phyloP scores from a whole-genome alignment of 2,888 invertebrate species.

The Drosophila mulleri region DNA sequence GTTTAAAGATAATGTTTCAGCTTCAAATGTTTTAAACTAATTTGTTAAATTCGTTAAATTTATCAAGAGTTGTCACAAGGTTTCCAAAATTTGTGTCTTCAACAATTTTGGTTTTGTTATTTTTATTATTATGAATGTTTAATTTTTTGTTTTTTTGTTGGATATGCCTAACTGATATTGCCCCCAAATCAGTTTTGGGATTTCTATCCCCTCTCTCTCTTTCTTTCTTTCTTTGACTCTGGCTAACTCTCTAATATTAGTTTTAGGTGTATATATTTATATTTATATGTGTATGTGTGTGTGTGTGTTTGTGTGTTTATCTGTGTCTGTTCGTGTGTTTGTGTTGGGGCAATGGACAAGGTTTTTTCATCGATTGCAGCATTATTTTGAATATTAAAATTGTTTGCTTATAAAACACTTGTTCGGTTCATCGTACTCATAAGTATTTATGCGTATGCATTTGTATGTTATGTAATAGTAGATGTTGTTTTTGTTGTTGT shows the following conservation, averaged over 20 bases:
- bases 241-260: slow-evolving; percentile 14
- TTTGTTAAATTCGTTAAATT: slow-evolving; percentile 67
- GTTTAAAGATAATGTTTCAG: slow-evolving; percentile 35
- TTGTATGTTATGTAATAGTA: slow-evolving; percentile 53
- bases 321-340: slow-evolving; percentile 19
- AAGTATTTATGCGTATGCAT: slow-evolving; percentile 19
- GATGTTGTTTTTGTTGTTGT: slow-evolving; percentile 58
- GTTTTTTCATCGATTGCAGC: slow-evolving; percentile 18
- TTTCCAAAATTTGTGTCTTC: slow-evolving; percentile 21
- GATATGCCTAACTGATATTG: slow-evolving; percentile 58
- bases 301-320: slow-evolving; percentile 1
- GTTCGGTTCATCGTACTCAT: slow-evolving; percentile 20
- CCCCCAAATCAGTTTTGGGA: slow-evolving; percentile 24
- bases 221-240: background rate
- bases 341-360: slow-evolving; percentile 40
- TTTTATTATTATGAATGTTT: background rate
- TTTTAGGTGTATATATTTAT: slow-evolving; percentile 25
- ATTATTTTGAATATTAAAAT: slow-evolving; percentile 47
- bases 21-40: slow-evolving; percentile 48
- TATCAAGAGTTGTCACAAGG: slow-evolving; percentile 43
- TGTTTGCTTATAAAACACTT: slow-evolving; percentile 57
- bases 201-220: background rate
- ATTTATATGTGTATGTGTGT: slow-evolving; percentile 13
- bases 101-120: background rate
- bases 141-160: slow-evolving; percentile 5